Evolutionary conservation across 1,140 invertebrate genomes (phyloP).

Genomic region (Papilio polyxenes): DNA sequence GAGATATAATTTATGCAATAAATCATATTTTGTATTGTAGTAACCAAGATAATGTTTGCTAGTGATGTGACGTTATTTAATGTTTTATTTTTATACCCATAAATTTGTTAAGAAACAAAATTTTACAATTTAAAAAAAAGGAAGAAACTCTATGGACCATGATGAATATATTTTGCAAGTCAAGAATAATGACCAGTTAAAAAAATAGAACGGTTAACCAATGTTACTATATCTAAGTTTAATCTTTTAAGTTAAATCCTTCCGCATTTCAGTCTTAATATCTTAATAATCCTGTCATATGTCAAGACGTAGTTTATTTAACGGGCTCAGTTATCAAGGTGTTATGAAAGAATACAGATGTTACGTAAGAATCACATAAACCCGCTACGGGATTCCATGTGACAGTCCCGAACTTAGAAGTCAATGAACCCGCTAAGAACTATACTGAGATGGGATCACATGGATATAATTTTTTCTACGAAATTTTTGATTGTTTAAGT

Average conservation of each 20-base stretch:
- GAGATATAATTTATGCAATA: constrained; percentile 27
- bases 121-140: not conserved
- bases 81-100: not conserved
- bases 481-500: constrained; percentile 2
- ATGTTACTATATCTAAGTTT: too few relatives aligned
- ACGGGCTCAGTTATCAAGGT: constrained; percentile 8
- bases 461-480: not conserved
- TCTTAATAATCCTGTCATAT: not conserved
- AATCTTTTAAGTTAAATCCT: not conserved
- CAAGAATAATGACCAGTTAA: too few relatives aligned
- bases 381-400: not conserved
- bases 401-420: constrained; percentile 6
- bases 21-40: constrained; percentile 15
- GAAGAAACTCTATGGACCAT: too few relatives aligned
- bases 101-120: not conserved
- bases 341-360: constrained; percentile 9
- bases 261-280: not conserved
- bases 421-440: not conserved
- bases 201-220: too few relatives aligned
- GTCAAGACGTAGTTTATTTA: not conserved
- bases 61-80: not conserved
- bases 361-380: constrained; percentile 1
- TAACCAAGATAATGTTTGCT: not conserved
- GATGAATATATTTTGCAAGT: too few relatives aligned
- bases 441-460: not conserved